Evolutionary conservation across 2,888 invertebrate genomes (phyloP).

Genomic region (Agrilus cyanescens): DNA sequence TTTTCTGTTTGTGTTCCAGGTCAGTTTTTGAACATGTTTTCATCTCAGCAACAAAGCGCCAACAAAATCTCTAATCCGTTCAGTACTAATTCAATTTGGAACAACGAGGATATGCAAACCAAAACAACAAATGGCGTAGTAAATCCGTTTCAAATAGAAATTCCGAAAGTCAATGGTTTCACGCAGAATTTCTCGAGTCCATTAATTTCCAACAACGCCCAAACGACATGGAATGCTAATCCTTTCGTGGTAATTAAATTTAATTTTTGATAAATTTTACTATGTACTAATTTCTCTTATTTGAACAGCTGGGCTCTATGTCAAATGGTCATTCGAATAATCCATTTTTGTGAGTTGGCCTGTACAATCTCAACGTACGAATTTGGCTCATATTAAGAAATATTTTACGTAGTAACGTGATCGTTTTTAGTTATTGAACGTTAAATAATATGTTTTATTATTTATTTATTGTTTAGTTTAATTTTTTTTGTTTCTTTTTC

Average conservation of each 20-base stretch:
- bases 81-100: conserved; percentile 7
- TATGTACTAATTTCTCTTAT: conserved; percentile 21
- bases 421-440: too few species aligned
- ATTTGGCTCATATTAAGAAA: too few species aligned
- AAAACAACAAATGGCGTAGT: conserved; percentile 9
- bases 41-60: conserved; percentile 18
- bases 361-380: too few species aligned
- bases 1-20: conserved; percentile 21
- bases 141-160: conserved; percentile 27
- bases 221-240: conserved; percentile 23
- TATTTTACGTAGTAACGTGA: too few species aligned
- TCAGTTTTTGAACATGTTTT: conserved; percentile 29
- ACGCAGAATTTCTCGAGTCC: conserved; percentile 6
- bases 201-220: conserved; percentile 9
- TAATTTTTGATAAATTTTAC: background rate
- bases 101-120: conserved; percentile 6
- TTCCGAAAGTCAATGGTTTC: conserved; percentile 16
- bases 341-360: conserved; percentile 43
- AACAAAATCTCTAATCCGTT: conserved; percentile 21
- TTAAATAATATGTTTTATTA: too few species aligned
- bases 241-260: conserved; percentile 29
- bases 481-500: too few species aligned
- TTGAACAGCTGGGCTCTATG: conserved; percentile 29
- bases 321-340: conserved; percentile 41
- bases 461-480: too few species aligned